Evolutionary conservation across 1,140 invertebrate genomes (phyloP).

Genomic region (Latrodectus geometricus): DNA sequence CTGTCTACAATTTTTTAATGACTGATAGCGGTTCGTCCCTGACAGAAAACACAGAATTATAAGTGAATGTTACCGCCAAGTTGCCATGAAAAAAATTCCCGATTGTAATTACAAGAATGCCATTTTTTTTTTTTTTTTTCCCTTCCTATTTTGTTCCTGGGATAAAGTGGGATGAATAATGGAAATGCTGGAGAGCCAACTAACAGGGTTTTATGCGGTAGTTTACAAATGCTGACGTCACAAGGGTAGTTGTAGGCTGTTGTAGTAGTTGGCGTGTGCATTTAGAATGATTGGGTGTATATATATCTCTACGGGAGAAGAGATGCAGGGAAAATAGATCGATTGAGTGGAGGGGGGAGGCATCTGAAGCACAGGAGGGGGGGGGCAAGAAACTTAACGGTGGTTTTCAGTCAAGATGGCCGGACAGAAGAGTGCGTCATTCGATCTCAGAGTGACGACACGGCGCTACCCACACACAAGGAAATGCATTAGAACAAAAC

Average conservation of each 20-base stretch:
- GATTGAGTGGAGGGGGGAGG: constrained; percentile 28
- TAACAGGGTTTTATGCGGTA: constrained; percentile 13
- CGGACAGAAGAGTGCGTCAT: constrained; percentile 45
- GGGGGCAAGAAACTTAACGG: constrained; percentile 3
- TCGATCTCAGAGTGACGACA: constrained; percentile 29
- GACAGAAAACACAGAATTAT: no score
- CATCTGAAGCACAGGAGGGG: not conserved
- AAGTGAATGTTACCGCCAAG: no score
- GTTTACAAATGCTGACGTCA: constrained; percentile 45
- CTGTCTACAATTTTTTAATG: no score
- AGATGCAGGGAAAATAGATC: constrained; percentile 16
- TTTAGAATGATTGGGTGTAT: constrained; percentile 18
- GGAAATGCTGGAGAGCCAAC: no score
- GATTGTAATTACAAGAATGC: no score
- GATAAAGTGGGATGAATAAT: no score
- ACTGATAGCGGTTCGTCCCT: no score
- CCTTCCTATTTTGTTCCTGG: no score
- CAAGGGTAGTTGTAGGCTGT: constrained; percentile 44
- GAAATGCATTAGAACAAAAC: constrained; percentile 16
- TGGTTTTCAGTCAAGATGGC: constrained; percentile 47
- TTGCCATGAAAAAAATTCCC: no score
- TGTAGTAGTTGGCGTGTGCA: constrained; percentile 48
- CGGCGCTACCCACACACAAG: not conserved
- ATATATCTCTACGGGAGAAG: constrained; percentile 5
- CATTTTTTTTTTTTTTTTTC: no score